Percentiles rank a stretch among this genome's conserved stretches.
phyloP scores from a whole-genome alignment of 2,797 vertebrate species.

The Pelodytes ibericus region DNA sequence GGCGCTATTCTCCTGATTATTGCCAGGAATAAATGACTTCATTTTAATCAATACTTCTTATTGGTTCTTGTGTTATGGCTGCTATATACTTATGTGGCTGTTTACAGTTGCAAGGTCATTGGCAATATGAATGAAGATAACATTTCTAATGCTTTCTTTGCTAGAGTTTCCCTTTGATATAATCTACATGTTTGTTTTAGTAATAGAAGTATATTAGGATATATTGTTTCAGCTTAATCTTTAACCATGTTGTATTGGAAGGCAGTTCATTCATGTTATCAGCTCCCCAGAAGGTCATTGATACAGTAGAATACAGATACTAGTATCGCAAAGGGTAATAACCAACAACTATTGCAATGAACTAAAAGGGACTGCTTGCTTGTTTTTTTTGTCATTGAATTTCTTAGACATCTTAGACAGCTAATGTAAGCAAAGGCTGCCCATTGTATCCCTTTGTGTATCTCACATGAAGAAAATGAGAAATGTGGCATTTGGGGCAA shows the following conservation, averaged over 20 bases:
- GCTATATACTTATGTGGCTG: conserved; percentile 8
- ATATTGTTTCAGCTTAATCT: conserved; percentile 42
- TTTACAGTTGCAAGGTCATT: conserved; percentile 47
- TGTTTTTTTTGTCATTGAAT: conserved; percentile 7
- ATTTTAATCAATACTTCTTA: conserved; percentile 17
- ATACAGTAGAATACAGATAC: conserved; percentile 33
- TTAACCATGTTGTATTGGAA: conserved; percentile 36
- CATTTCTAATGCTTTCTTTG: conserved; percentile 35
- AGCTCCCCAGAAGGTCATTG: conserved; percentile 43
- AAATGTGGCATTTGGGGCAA: background rate
- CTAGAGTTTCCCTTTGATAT: conserved; percentile 46
- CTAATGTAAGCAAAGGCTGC: conserved; percentile 12
- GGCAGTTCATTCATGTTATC: conserved; percentile 42
- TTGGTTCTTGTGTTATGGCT: background rate
- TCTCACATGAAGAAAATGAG: background rate
- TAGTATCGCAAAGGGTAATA: conserved; percentile 19
- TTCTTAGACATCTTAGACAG: conserved; percentile 16
- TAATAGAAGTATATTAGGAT: conserved; percentile 51
- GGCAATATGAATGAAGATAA: conserved; percentile 46
- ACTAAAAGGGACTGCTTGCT: conserved; percentile 16
- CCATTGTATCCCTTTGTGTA: conserved; percentile 13
- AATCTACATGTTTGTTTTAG: conserved; percentile 48
- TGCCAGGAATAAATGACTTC: conserved; percentile 15
- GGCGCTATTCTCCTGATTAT: conserved; percentile 5
- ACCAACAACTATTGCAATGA: conserved; percentile 10